Evolutionary conservation across 2,797 vertebrate genomes (phyloP).

Genomic region (Sternarchorhynchus goeldii): DNA sequence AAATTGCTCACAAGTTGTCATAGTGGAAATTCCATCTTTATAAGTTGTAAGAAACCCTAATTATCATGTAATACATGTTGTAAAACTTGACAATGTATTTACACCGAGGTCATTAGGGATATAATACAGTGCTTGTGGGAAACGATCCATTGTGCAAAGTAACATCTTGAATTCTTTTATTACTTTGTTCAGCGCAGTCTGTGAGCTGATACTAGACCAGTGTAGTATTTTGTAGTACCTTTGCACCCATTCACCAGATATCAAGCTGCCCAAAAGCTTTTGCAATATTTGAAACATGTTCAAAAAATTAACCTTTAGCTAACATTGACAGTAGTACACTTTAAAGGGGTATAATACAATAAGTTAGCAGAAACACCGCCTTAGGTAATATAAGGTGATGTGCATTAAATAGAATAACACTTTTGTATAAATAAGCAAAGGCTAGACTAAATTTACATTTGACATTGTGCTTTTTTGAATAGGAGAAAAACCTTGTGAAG

Average conservation of each 20-base stretch:
- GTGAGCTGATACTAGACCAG: constrained; percentile 16
- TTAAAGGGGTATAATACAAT: constrained; percentile 76
- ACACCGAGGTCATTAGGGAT: not conserved
- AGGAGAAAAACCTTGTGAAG: constrained; percentile 61
- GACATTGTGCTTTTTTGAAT: constrained; percentile 76
- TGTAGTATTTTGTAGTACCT: constrained; percentile 17
- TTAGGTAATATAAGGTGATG: constrained; percentile 73
- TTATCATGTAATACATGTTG: constrained; percentile 5
- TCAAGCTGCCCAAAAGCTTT: not conserved
- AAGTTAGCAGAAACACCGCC: constrained; percentile 68
- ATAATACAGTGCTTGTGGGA: constrained; percentile 20
- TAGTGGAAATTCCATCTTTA: constrained; percentile 1
- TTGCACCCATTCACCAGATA: constrained; percentile 5
- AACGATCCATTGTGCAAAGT: constrained; percentile 3
- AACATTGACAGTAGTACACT: constrained; percentile 71
- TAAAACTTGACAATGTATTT: constrained; percentile 4
- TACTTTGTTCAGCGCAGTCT: not conserved
- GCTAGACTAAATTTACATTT: constrained; percentile 67
- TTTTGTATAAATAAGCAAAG: constrained; percentile 76
- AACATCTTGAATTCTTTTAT: not conserved
- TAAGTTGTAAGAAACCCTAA: constrained; percentile 7
- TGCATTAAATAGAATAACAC: constrained; percentile 66
- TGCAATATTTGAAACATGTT: not conserved
- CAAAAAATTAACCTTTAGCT: constrained; percentile 51
- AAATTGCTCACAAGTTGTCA: not conserved